Percentiles rank a stretch among this genome's conserved stretches.
Evolutionary conservation across 1,140 invertebrate species (phyloP).

Genomic region (Meloidogyne hapla): DNA sequence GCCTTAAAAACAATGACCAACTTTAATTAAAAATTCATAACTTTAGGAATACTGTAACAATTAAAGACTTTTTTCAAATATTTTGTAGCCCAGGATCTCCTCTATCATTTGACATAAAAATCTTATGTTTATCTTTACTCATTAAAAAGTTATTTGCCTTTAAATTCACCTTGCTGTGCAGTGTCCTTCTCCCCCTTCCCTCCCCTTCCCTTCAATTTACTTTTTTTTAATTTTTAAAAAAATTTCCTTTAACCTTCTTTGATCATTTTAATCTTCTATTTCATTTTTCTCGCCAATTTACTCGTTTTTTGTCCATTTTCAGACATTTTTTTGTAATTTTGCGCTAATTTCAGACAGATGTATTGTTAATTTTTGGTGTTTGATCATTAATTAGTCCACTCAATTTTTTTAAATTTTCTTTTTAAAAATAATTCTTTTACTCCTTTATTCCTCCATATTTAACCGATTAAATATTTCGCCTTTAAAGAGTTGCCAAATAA

Average conservation of each 20-base stretch:
- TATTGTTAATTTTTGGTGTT: not conserved
- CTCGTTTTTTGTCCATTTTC: not conserved
- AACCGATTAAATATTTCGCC: not conserved
- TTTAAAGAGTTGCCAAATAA: not conserved
- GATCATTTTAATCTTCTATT: not conserved
- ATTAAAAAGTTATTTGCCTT: too few relatives aligned
- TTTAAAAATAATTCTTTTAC: not conserved
- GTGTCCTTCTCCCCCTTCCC: not conserved
- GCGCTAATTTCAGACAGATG: not conserved
- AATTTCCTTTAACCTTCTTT: not conserved
- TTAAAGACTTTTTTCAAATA: too few relatives aligned
- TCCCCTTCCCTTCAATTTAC: not conserved
- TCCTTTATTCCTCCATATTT: not conserved
- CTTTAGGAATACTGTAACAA: too few relatives aligned
- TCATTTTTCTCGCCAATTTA: not conserved
- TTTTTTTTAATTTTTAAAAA: not conserved
- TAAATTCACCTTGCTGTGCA: too few relatives aligned
- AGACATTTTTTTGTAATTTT: not conserved
- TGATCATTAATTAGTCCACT: constrained; percentile 3
- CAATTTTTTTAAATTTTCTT: not conserved
- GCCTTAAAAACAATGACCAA: not conserved
- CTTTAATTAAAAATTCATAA: too few relatives aligned
- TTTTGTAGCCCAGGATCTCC: too few relatives aligned
- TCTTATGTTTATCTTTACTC: too few relatives aligned
- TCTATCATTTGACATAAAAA: too few relatives aligned